Conservation (phyloP, 2,113 vertebrate species). For the Clinocottus analis region DNA sequence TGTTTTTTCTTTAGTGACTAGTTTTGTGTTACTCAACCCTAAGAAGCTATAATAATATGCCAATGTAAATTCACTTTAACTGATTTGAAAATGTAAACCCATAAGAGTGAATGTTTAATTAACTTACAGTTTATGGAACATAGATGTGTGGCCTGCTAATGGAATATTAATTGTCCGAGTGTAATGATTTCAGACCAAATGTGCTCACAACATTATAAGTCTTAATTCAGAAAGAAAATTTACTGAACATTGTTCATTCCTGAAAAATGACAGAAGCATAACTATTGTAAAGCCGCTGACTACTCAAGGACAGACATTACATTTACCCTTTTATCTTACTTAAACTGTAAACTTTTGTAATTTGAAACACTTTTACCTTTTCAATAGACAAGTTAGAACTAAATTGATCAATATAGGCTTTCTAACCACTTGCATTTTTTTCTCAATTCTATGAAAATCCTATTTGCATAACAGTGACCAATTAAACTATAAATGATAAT, state of each 20-base stretch:
- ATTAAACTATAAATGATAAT: background rate
- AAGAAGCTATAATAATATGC: background rate
- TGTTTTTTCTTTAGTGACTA: background rate
- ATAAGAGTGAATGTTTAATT: background rate
- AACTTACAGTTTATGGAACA: background rate
- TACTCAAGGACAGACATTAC: background rate
- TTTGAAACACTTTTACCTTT: background rate
- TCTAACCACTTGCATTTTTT: background rate
- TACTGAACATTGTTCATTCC: background rate
- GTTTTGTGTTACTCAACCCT: background rate
- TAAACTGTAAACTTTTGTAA: background rate
- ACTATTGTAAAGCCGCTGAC: background rate
- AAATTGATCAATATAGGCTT: background rate
- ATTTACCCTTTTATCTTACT: background rate
- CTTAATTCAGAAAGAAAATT: background rate
- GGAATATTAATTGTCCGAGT: background rate
- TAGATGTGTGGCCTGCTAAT: background rate
- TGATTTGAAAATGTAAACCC: background rate
- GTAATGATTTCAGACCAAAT: background rate
- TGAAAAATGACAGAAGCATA: background rate
- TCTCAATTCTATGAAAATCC: background rate
- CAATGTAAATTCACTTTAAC: background rate
- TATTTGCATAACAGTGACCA: too few species aligned
- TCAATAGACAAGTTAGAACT: background rate
- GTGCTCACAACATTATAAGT: background rate